These are phyloP conservation scores for Eubucco bourcierii DNA, from an alignment of 2,113 vertebrate genomes.

Conservation along the genomic window DNA sequence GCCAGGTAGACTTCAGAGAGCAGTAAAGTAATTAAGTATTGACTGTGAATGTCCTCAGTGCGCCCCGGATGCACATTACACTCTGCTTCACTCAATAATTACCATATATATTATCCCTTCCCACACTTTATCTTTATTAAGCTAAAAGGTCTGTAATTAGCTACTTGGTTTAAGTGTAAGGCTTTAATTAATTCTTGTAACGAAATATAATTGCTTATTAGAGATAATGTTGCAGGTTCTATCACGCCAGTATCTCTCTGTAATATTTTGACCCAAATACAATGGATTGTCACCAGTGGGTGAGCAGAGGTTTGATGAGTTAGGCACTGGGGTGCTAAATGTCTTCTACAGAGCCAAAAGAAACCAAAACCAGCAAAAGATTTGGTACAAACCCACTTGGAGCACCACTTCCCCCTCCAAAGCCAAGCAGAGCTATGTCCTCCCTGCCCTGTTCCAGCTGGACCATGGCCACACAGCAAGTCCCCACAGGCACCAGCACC, in stretches of 20 bases:
- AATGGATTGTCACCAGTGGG: neutral
- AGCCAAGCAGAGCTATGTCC: fast-evolving
- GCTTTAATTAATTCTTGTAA: constrained; percentile 45
- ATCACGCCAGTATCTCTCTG: neutral
- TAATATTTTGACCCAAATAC: neutral
- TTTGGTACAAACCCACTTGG: too few species aligned
- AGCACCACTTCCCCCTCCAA: neutral
- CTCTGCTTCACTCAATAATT: constrained; percentile 61
- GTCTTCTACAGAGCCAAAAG: neutral
- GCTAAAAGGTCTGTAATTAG: constrained; percentile 60
- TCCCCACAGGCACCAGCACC: fast-evolving
- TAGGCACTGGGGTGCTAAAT: neutral
- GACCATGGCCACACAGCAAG: fast-evolving
- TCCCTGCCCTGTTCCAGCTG: fast-evolving
- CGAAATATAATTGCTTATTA: constrained; percentile 21
- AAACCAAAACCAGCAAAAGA: fast-evolving
- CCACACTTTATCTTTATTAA: constrained; percentile 49
- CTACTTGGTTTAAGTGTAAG: constrained; percentile 40
- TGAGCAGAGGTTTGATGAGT: neutral
- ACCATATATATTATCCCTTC: constrained; percentile 32
- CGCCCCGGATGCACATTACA: constrained; percentile 19
- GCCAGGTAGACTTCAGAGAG: neutral
- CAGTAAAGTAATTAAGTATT: constrained; percentile 54
- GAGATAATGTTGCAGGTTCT: neutral
- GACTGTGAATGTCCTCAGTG: constrained; percentile 43